Conservation (phyloP, 1,140 invertebrate species). For the Orchestia grillus region DNA sequence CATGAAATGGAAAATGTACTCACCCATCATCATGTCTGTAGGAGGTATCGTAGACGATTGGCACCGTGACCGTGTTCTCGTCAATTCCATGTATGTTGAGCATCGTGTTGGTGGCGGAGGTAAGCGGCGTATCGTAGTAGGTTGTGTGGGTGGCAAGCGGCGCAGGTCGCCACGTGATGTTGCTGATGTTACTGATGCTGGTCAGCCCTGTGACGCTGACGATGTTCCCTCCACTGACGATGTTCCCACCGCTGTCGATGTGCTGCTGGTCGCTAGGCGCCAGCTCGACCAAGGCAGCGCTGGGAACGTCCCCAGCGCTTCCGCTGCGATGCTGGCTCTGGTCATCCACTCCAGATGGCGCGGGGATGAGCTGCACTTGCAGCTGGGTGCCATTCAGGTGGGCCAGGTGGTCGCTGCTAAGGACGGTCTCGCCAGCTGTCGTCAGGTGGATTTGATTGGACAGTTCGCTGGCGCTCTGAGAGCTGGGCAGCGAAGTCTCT, state of each 20-base stretch:
- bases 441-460: conserved; percentile 34
- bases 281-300: background rate
- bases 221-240: background rate
- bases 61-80: background rate
- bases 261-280: conserved; percentile 9
- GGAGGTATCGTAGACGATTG: conserved; percentile 32
- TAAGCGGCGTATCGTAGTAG: conserved; percentile 22
- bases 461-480: background rate
- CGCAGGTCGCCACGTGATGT: conserved; percentile 46
- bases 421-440: background rate
- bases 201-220: background rate
- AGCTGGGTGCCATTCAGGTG: conserved; percentile 4
- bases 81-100: conserved; percentile 46
- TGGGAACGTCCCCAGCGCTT: background rate
- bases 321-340: background rate
- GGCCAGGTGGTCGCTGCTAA: conserved; percentile 7
- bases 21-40: conserved; percentile 49
- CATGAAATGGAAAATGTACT: background rate
- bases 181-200: conserved; percentile 29
- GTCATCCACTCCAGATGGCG: background rate
- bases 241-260: conserved; percentile 23
- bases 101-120: conserved; percentile 46
- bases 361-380: conserved; percentile 31
- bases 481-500: background rate
- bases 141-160: background rate